Conservation (phyloP, 2,888 invertebrate genomes). For the Tridacna crocea region DNA sequence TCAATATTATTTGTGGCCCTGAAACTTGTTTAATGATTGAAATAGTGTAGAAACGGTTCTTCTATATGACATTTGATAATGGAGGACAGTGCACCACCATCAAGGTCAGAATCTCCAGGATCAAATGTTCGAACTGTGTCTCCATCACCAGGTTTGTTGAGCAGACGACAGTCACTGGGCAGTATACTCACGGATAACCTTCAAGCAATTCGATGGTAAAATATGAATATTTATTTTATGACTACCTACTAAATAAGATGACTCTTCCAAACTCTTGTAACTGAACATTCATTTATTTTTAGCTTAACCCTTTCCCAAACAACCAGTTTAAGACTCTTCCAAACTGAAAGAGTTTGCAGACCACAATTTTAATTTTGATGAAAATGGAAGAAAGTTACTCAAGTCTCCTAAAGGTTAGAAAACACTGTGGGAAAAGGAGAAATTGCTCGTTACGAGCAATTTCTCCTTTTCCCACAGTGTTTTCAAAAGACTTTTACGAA, state of each 20-base stretch:
- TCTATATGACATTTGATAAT: background rate
- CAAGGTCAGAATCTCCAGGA: background rate
- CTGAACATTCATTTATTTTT: too few relatives aligned
- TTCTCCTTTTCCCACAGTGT: slow-evolving; percentile 1
- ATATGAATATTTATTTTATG: background rate
- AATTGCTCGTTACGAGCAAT: background rate
- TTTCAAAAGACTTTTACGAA: too few relatives aligned
- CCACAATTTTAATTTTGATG: background rate
- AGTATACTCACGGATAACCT: slow-evolving; percentile 29
- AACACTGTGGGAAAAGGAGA: background rate
- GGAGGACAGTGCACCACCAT: background rate
- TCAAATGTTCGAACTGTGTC: background rate
- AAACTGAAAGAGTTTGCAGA: background rate
- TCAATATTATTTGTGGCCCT: too few relatives aligned
- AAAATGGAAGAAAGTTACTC: background rate
- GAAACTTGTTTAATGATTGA: background rate
- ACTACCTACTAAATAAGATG: too few relatives aligned
- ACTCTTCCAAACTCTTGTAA: too few relatives aligned
- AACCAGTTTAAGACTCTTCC: background rate
- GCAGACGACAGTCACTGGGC: slow-evolving; percentile 27
- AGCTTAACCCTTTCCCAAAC: background rate
- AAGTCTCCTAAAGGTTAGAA: background rate
- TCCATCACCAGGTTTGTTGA: background rate
- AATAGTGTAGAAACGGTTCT: background rate
- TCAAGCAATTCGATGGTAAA: slow-evolving; percentile 28